Evolutionary conservation across 2,888 invertebrate genomes (phyloP).

Genomic region (Mimachlamys varia): DNA sequence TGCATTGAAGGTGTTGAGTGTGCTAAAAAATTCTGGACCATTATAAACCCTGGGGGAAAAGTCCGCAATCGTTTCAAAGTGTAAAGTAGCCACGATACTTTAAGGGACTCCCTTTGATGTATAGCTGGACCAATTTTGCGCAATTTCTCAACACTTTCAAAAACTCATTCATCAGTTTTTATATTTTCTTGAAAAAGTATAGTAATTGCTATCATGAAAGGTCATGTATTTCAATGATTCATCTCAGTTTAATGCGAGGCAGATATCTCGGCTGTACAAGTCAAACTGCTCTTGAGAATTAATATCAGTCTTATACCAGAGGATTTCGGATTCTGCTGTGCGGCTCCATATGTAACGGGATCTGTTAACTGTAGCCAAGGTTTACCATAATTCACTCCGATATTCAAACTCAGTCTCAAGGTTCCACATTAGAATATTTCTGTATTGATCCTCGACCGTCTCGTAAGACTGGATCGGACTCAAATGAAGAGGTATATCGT

Average conservation of each 20-base stretch:
- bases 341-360: neutral
- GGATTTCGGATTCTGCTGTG: neutral
- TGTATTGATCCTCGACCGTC: neutral
- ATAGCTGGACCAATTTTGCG: neutral
- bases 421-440: neutral
- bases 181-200: neutral
- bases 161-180: neutral
- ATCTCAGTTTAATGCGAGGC: neutral
- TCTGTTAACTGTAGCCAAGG: neutral
- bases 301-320: neutral
- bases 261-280: neutral
- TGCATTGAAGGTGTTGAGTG: neutral
- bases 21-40: neutral
- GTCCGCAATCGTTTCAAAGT: neutral
- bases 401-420: neutral
- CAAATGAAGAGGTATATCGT: neutral
- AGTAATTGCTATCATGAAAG: constrained; percentile 8
- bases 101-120: neutral
- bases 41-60: neutral
- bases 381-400: neutral
- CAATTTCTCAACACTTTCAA: neutral
- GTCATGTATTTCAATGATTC: neutral
- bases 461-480: neutral
- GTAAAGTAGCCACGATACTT: neutral
- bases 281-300: neutral